These are phyloP conservation scores for Steinernema scapterisci DNA, from an alignment of 2,888 invertebrate species.

Conservation along the genomic window DNA sequence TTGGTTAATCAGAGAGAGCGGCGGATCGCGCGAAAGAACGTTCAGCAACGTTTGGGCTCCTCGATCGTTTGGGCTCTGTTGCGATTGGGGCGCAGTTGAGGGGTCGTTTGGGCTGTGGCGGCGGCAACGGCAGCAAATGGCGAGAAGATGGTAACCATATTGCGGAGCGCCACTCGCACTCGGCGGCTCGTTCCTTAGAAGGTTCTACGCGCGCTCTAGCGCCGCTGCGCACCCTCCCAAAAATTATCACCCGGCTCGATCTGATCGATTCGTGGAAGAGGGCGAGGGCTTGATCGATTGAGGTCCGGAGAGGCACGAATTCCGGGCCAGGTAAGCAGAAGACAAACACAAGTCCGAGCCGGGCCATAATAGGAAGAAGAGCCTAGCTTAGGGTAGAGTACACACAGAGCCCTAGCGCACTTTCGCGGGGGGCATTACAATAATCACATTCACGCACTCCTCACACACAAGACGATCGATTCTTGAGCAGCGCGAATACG, in stretches of 20 bases:
- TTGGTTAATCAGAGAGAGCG: neutral
- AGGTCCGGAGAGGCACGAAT: no score
- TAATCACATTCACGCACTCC: neutral
- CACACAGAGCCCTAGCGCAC: neutral
- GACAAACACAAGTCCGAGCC: neutral
- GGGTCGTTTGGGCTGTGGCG: no score
- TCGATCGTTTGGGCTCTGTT: no score
- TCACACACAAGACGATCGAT: neutral
- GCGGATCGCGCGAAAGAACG: neutral
- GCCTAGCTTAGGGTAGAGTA: neutral
- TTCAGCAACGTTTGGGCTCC: no score
- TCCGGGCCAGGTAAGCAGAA: no score
- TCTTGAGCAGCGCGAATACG: constrained; percentile 1
- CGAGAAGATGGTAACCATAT: neutral
- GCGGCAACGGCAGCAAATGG: neutral
- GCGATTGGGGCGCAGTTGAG: no score
- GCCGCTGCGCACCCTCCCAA: constrained; percentile 10
- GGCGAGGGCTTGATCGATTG: constrained; percentile 11
- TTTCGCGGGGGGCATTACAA: constrained; percentile 10
- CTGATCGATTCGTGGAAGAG: constrained; percentile 16
- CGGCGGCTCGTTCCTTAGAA: constrained; percentile 1
- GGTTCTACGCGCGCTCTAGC: neutral
- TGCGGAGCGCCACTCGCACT: constrained; percentile 18
- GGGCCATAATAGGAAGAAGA: neutral
- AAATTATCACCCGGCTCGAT: constrained; percentile 15